Conservation (phyloP, 2,797 vertebrate genomes). For the Gymnopithys bicolor region DNA sequence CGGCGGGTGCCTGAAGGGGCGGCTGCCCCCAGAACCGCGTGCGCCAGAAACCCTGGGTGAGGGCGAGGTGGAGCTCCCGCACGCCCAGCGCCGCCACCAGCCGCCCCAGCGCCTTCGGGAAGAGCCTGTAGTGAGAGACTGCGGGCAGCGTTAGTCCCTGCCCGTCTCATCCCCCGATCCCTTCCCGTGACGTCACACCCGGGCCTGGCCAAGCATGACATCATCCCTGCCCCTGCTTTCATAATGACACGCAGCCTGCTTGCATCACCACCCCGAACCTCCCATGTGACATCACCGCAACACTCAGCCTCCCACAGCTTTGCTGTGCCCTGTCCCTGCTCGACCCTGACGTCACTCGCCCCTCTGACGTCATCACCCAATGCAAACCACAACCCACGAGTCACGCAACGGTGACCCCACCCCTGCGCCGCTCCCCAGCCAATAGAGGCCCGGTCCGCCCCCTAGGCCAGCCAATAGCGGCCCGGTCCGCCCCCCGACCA, state of each 20-base stretch:
- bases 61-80: conserved; percentile 92
- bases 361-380: accelerated
- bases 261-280: not conserved
- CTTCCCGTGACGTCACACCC: not conserved
- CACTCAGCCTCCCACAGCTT: not conserved
- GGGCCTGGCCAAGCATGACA: accelerated
- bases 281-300: not conserved
- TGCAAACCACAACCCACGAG: accelerated
- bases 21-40: conserved; percentile 94
- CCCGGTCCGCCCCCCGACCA: not conserved
- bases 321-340: accelerated
- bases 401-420: not conserved
- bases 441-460: not conserved
- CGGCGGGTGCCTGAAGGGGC: conserved; percentile 84
- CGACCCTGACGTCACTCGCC: not conserved
- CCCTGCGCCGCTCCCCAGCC: not conserved
- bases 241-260: accelerated
- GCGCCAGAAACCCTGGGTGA: conserved; percentile 97
- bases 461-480: not conserved
- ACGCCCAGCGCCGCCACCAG: conserved; percentile 93
- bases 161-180: accelerated
- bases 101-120: conserved; percentile 94
- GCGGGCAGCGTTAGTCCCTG: not conserved
- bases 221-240: not conserved
- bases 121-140: conserved; percentile 97